Base-by-base conservation (phyloP, 1,140 invertebrate genomes). In the Drosophila murphyi region DNA sequence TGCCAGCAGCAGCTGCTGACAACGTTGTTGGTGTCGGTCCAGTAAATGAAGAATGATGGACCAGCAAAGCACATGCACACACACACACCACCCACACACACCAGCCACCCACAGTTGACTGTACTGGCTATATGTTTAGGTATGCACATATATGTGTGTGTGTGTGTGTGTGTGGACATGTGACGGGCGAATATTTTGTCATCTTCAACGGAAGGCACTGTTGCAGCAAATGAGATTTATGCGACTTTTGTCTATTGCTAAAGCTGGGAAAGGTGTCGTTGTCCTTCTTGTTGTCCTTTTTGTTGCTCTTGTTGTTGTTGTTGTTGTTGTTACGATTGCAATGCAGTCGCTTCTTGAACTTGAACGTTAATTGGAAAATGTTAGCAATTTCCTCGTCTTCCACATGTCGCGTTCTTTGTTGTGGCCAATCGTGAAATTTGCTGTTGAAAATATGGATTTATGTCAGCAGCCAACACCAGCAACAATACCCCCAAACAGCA, bases 21-120 rank as follows among this genome's bases (percentile, higher is more conserved):
- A 82, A 70, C 72, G 70, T 75, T 71, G 54, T 68, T 83, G 56
- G 69, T 85, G 85, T 89, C 64, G 86, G 80, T 73, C 78, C 85
- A 89, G 74, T 85, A 89, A 89, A 89, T 89, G 85, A 89, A 89
- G 85, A 89, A 90, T 89, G 85, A 89, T 89, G 85, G 75, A 85
- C 76, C 70, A 71, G 51, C 62, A 39, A 54, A 20, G 56, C 61
- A 61, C 52, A 52, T 43, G 29, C 61, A 62, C 31, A 56, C 64
- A 63, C 61, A 41, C 70, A 67, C 55, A 63, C 50, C 63, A 12
- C 37, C 20, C 41, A 55, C 61, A n/a, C 37, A 10, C 59, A 52
- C 71, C 54, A 47, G 45, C 28, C 45, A 29, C 48, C 37, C 31
- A 61, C 52, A 59, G 67, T 35, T 47, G 57, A 52, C 67, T 65